A percentile compares a stretch with the other conserved stretches of the same genome.
Evolutionary conservation across 1,140 invertebrate genomes (phyloP).

Genomic region (Hyles vespertilio): DNA sequence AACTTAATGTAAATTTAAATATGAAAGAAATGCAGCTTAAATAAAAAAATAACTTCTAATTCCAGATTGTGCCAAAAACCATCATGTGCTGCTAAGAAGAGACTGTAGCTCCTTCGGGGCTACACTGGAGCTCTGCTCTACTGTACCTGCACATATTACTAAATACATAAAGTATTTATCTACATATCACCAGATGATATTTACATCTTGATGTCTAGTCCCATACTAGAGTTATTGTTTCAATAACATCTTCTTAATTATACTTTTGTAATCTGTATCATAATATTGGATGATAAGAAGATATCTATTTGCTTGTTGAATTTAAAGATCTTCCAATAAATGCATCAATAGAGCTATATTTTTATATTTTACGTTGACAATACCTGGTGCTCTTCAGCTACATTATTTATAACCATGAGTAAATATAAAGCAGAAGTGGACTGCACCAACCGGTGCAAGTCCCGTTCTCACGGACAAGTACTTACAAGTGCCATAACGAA

Average conservation of each 20-base stretch:
- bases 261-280: too few species aligned
- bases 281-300: too few species aligned
- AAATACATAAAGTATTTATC: neutral
- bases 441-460: slow-evolving; percentile 77
- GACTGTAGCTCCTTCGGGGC: slow-evolving; percentile 37
- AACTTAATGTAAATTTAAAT: too few species aligned
- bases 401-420: slow-evolving; percentile 41
- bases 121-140: slow-evolving; percentile 35
- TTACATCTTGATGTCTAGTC: slow-evolving; percentile 8
- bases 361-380: slow-evolving; percentile 3
- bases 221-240: too few species aligned
- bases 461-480: slow-evolving; percentile 77
- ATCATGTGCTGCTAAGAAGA: slow-evolving; percentile 60
- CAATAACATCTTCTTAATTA: too few species aligned
- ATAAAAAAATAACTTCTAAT: slow-evolving; percentile 21
- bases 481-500: slow-evolving; percentile 79
- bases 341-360: neutral
- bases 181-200: slow-evolving; percentile 14
- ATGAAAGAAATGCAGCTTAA: too few species aligned
- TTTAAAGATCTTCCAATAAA: neutral
- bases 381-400: too few species aligned
- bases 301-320: neutral
- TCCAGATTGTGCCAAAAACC: slow-evolving; percentile 48
- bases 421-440: slow-evolving; percentile 57
- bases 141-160: slow-evolving; percentile 23